Conservation (phyloP, 2,888 invertebrate genomes). For the Erynnis tages region DNA sequence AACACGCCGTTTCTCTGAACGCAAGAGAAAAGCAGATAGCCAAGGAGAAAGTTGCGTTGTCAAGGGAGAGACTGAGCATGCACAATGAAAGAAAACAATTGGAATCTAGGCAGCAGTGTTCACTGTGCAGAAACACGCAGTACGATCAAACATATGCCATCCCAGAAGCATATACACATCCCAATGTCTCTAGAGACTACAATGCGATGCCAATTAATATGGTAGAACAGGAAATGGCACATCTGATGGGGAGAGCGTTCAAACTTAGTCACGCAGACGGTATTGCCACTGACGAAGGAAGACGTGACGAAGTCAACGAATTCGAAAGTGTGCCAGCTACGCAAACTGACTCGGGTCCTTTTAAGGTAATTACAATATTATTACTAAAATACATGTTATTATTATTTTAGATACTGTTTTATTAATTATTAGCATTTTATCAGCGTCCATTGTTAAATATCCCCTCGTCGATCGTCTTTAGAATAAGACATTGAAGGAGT, state of each 20-base stretch:
- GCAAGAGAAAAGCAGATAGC: conserved; percentile 82
- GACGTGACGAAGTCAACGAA: conserved; percentile 28
- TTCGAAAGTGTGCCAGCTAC: conserved; percentile 18
- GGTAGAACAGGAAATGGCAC: conserved; percentile 67
- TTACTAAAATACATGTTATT: too few species aligned
- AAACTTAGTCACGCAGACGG: conserved; percentile 47
- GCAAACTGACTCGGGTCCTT: conserved; percentile 27
- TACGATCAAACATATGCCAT: conserved; percentile 47
- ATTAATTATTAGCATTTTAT: too few species aligned
- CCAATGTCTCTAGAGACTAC: conserved; percentile 58
- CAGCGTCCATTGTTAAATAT: too few species aligned
- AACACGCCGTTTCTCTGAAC: conserved; percentile 77
- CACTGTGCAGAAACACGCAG: conserved; percentile 63
- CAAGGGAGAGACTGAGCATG: conserved; percentile 79
- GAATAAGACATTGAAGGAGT: too few species aligned
- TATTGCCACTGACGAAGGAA: conserved; percentile 32
- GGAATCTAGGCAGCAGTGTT: conserved; percentile 64
- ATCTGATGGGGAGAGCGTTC: conserved; percentile 52
- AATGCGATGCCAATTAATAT: conserved; percentile 57
- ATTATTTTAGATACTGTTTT: too few species aligned
- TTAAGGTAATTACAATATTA: conserved; percentile 30
- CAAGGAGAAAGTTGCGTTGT: conserved; percentile 81
- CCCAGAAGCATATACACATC: conserved; percentile 51
- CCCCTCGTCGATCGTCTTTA: too few species aligned
- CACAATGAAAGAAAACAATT: conserved; percentile 78